Evolutionary conservation across 2,113 vertebrate genomes (phyloP), one percentile per base, ranked within the genome.

Genomic region (Alexandromys fortis): DNA sequence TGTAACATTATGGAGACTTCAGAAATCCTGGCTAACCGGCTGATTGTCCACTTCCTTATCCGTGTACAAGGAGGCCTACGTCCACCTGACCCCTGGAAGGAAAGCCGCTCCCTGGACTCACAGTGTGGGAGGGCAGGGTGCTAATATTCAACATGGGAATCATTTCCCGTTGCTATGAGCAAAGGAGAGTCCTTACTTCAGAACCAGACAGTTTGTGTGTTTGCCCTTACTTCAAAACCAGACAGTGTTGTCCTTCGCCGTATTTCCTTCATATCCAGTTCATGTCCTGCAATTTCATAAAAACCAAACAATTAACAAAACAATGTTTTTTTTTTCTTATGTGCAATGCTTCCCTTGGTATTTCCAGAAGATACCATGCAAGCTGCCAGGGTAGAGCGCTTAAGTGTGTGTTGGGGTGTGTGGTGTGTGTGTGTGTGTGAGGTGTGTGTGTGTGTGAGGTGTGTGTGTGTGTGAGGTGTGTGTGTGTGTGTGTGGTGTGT

Each of bases 331-430:
- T 67, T 5, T 70, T 81, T 22, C 49, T 49, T 38, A 1, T 33
- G 7, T 49, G 28, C n/a, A 63, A 12, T 38, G 65, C 21, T 65
- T 89, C 87, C 30, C 45, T 28, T 89, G 1, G 0, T 77, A 86
- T 96, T 97, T 95, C 55, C 86, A 24, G 87, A 55, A 92, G 73
- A 91, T 76, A 9, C 4, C 47, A 81, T 49, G 33, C 81, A n/a
- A 81, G 4, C 96, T 77, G 77, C 55, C 61, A 75, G 75, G 78
- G 86, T 86, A 83, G 28, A 26, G 35, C 68, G 82, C 55, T 83
- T 92, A 13, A 58, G 55, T 58, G 55, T 58, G 55, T 58, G 55
- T 19, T 58, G 55, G 55, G 55, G 55, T 55, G 55, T 55, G 17
- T 0, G 16, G 55, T 21, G 55, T 58, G 55, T 58, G 55, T 55